Conservation (phyloP, 2,113 vertebrate genomes). For the Eulemur macaco region DNA sequence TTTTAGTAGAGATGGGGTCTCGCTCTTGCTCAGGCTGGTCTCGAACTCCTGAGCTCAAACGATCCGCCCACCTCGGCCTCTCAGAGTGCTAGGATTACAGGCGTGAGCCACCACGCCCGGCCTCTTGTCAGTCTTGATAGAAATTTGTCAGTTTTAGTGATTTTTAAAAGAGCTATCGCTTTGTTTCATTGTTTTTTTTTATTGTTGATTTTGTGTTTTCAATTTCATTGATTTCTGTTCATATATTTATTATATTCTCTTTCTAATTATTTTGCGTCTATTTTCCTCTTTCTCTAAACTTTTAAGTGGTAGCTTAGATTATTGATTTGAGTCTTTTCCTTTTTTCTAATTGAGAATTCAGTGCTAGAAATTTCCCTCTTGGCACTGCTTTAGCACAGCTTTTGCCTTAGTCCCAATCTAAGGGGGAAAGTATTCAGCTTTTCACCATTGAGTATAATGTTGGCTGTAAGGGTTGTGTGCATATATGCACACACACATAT, state of each 20-base stretch:
- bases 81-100: too few relatives aligned
- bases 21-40: too few relatives aligned
- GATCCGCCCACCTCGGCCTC: too few relatives aligned
- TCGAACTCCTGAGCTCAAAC: too few relatives aligned
- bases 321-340: neutral
- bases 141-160: neutral
- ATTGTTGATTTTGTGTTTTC: neutral
- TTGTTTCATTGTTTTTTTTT: neutral
- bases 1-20: too few relatives aligned
- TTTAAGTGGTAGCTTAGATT: neutral
- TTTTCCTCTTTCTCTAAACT: neutral
- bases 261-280: neutral
- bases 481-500: too few relatives aligned
- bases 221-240: neutral
- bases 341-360: neutral
- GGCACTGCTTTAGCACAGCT: neutral
- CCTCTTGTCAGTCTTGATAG: neutral
- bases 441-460: neutral
- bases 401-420: neutral
- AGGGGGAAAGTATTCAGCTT: neutral
- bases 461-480: neutral
- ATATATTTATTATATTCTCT: neutral
- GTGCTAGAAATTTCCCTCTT: neutral
- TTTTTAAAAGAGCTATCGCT: neutral
- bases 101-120: too few relatives aligned